These are phyloP conservation scores for Oryctes rhinoceros DNA, from an alignment of 1,140 invertebrate genomes.

Conservation along the genomic window DNA sequence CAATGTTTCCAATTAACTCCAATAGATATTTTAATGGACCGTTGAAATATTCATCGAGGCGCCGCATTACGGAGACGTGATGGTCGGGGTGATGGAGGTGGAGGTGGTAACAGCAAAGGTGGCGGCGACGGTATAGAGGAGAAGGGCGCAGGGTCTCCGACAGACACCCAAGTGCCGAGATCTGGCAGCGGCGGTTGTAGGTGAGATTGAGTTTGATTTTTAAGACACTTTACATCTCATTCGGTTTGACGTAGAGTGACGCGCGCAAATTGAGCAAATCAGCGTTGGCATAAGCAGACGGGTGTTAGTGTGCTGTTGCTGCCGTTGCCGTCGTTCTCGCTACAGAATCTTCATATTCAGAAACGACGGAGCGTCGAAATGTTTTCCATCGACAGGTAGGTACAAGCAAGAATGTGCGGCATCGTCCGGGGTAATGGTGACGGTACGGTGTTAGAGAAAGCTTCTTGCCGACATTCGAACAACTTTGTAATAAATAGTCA, in stretches of 20 bases:
- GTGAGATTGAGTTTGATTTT: constrained; percentile 60
- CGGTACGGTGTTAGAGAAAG: constrained; percentile 9
- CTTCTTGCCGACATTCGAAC: constrained; percentile 7
- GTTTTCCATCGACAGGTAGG: constrained; percentile 33
- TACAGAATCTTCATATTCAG: constrained; percentile 31
- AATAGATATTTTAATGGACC: constrained; percentile 54
- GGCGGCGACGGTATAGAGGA: background rate
- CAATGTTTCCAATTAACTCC: constrained; percentile 54
- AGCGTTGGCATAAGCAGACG: constrained; percentile 52
- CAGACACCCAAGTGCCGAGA: constrained; percentile 49
- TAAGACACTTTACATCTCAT: constrained; percentile 60
- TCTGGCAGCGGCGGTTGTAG: constrained; percentile 51
- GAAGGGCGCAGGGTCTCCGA: constrained; percentile 1
- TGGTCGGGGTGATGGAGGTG: background rate
- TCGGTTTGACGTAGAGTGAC: constrained; percentile 58
- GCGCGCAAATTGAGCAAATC: constrained; percentile 60
- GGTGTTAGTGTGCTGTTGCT: background rate
- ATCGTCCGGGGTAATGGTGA: background rate
- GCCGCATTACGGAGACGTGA: constrained; percentile 26
- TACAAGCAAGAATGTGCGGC: constrained; percentile 27
- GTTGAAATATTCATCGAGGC: constrained; percentile 49
- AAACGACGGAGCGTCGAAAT: background rate
- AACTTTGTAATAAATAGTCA: constrained; percentile 37
- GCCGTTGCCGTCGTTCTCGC: background rate
- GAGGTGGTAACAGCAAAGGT: constrained; percentile 5